Conservation (phyloP, 2,113 vertebrate genomes). For the Taurulus bubalis region DNA sequence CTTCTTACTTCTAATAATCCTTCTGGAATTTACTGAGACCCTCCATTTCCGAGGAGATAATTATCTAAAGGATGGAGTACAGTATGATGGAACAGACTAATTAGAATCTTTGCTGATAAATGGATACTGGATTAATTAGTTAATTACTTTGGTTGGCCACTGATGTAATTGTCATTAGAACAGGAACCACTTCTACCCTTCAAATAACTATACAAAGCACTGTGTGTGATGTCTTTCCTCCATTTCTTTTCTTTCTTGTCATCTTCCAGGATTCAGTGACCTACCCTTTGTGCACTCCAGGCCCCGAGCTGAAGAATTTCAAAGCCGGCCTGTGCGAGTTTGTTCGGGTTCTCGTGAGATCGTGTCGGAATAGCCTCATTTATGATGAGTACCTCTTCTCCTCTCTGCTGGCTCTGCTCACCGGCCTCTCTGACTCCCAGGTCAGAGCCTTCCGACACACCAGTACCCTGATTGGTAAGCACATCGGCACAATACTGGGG, state of each 20-base stretch:
- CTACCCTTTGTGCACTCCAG: constrained; percentile 85
- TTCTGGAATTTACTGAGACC: constrained; percentile 33
- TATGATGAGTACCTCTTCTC: constrained; percentile 88
- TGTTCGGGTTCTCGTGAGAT: constrained; percentile 79
- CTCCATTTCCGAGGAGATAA: constrained; percentile 36
- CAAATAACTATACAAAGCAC: not conserved
- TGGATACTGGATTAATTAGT: constrained; percentile 40
- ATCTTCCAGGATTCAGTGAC: constrained; percentile 81
- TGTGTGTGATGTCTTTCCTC: not conserved
- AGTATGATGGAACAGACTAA: constrained; percentile 41
- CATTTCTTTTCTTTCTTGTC: constrained; percentile 1
- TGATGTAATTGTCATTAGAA: constrained; percentile 39
- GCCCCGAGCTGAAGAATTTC: constrained; percentile 84
- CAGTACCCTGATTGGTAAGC: constrained; percentile 89
- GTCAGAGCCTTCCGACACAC: constrained; percentile 93
- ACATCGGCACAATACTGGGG: not conserved
- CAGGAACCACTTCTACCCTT: constrained; percentile 2
- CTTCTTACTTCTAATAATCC: constrained; percentile 25
- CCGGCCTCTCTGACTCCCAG: constrained; percentile 90
- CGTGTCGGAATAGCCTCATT: constrained; percentile 85
- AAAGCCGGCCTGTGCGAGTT: constrained; percentile 85
- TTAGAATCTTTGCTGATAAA: constrained; percentile 61
- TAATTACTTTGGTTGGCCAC: constrained; percentile 43
- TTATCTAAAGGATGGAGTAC: constrained; percentile 16
- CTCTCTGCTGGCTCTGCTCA: constrained; percentile 86